Evolutionary conservation across 2,113 vertebrate genomes (phyloP), one percentile per base, ranked within the genome.

Genomic region (Pachyramphus minor): DNA sequence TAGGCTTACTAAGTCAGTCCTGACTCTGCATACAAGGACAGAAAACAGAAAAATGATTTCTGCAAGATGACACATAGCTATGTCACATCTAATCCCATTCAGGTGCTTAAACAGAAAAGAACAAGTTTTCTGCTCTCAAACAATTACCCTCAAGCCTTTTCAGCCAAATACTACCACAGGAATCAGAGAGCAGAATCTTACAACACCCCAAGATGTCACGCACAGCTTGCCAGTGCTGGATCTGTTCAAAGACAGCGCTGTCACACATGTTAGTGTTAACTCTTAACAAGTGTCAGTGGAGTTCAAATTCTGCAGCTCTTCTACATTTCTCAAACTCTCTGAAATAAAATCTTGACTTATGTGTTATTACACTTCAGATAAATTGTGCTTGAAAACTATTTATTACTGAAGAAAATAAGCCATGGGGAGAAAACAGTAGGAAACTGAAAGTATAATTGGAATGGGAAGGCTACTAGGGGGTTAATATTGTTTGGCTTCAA

Each of bases 401-500:
- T 78, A 17, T 55, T 68, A 7, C 17, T 41, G 37, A 83, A 66
- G 41, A 58, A 80, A 85, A 52, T 4, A 68, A 66, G 23, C 8
- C 33, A 60, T 2, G 12, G n/a, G 27, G 17, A 78, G 3, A 80
- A 52, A 18, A 66, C 12, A 56, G 39, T 19, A 56, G 35, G 21
- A 80, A 71, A 18, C 45, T 58, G 39, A 11, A 89, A 68, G 19
- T 45, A 8, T 71, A 59, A 63, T 50, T 80, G 44, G 25, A 10
- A 58, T 76, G 60, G 20, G 28, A 90, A 66, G 41, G 55, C 25
- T 84, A 0, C 11, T 68, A 52, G 14, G 11, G 67, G 25, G 59
- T 95, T 96, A 90, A 83, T 37, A 78, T 92, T 96, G 88, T 94
- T 94, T 90, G 75, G 72, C 27, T 94, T 90, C 37, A 84, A 73